A percentile compares a stretch with the other conserved stretches of the same genome.
These are phyloP conservation scores for Meganola albula DNA, from an alignment of 2,888 invertebrate genomes.

Conservation along the genomic window DNA sequence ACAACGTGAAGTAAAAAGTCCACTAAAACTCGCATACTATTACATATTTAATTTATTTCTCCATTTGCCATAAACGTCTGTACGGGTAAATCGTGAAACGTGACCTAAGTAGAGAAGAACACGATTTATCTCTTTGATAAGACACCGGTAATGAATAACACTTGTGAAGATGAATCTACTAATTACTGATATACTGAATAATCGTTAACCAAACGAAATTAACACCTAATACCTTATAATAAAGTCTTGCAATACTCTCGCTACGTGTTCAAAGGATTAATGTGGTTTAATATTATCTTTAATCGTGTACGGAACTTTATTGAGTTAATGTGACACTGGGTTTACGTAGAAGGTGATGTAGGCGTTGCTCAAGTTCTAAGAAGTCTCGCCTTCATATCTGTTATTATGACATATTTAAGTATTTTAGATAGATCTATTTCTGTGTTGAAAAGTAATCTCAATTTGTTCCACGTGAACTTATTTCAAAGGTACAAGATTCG, in stretches of 20 bases:
- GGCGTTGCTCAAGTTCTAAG: slow-evolving; percentile 29
- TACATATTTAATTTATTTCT: neutral
- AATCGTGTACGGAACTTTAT: slow-evolving; percentile 28
- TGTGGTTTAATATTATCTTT: slow-evolving; percentile 20
- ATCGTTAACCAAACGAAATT: too few species aligned
- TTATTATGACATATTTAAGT: slow-evolving; percentile 20
- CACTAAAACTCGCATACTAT: too few species aligned
- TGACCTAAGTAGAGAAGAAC: slow-evolving; percentile 12
- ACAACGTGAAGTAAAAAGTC: too few species aligned
- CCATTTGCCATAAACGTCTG: slow-evolving; percentile 7
- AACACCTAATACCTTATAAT: too few species aligned
- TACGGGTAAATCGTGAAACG: slow-evolving; percentile 15
- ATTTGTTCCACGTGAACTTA: too few species aligned
- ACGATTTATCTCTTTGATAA: slow-evolving; percentile 20
- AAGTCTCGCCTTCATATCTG: slow-evolving; percentile 26
- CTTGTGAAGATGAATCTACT: slow-evolving; percentile 26
- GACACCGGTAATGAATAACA: slow-evolving; percentile 19
- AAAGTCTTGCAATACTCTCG: too few species aligned
- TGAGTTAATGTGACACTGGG: slow-evolving; percentile 13
- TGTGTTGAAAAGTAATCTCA: too few species aligned
- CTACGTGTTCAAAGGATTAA: too few species aligned
- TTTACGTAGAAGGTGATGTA: slow-evolving; percentile 16
- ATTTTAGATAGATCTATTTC: too few species aligned
- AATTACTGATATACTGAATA: too few species aligned
- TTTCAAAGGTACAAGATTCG: too few species aligned